Evolutionary conservation across 2,113 vertebrate genomes (phyloP).

Genomic region (Polypterus senegalus): DNA sequence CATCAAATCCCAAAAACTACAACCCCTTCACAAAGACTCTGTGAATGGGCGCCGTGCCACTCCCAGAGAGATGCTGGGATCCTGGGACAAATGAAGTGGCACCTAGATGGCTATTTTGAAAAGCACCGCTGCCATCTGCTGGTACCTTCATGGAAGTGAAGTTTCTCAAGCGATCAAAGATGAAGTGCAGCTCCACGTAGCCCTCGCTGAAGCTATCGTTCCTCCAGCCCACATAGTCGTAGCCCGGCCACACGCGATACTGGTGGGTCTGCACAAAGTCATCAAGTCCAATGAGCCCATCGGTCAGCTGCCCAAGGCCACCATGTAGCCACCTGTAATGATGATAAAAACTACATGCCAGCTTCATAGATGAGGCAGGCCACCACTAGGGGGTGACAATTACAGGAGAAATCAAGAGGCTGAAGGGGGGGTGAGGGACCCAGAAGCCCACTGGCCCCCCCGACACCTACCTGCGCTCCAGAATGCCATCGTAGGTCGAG

Average conservation of each 20-base stretch:
- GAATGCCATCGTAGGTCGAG: constrained; percentile 72
- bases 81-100: no score
- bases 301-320: constrained; percentile 65
- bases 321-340: constrained; percentile 47
- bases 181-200: constrained; percentile 61
- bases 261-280: constrained; percentile 54
- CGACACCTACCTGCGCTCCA: constrained; percentile 48
- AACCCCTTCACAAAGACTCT: no score
- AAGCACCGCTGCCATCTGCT: not conserved
- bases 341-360: constrained; percentile 10
- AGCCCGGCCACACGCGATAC: constrained; percentile 56
- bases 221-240: constrained; percentile 71
- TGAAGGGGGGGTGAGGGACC: not conserved
- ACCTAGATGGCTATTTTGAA: not conserved
- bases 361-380: accelerated
- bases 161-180: constrained; percentile 61
- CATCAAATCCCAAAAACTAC: no score
- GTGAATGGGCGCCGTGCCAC: no score
- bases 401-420: not conserved
- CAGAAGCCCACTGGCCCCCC: not conserved
- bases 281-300: constrained; percentile 57
- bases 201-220: constrained; percentile 49
- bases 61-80: no score
- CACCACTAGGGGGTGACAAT: not conserved
- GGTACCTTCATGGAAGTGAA: constrained; percentile 69